Evolutionary conservation across 2,113 vertebrate genomes (phyloP).

Genomic region (Salvelinus namaycush): DNA sequence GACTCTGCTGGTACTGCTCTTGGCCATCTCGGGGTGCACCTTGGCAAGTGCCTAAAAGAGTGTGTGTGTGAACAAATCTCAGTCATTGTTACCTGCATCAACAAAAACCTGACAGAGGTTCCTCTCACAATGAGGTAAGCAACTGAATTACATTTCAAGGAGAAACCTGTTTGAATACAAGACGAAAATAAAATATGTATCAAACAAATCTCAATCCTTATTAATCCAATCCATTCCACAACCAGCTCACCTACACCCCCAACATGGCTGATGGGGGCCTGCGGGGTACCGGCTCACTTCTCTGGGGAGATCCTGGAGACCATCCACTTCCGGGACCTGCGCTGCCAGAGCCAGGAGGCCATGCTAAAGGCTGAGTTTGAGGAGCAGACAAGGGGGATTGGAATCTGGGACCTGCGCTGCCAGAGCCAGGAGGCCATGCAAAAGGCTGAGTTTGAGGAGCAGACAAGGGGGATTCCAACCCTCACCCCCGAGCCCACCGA

Average conservation of each 20-base stretch:
- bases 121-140: conserved; percentile 82
- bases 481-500: conserved; percentile 24
- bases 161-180: not conserved
- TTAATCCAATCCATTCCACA: conserved; percentile 49
- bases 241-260: conserved; percentile 88
- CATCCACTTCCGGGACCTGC: conserved; percentile 77
- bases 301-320: conserved; percentile 79
- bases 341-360: conserved; percentile 72
- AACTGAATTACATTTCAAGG: not conserved
- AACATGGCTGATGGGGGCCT: conserved; percentile 82
- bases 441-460: conserved; percentile 68
- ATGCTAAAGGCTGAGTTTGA: conserved; percentile 72
- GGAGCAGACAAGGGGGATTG: conserved; percentile 43
- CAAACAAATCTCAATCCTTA: not conserved
- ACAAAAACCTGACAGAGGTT: conserved; percentile 81
- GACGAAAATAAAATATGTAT: not conserved
- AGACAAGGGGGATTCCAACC: conserved; percentile 19
- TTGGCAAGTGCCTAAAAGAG: conserved; percentile 75
- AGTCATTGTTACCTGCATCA: conserved; percentile 77
- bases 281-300: conserved; percentile 74
- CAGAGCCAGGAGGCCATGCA: conserved; percentile 67
- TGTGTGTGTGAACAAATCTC: conserved; percentile 87
- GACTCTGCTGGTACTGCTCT: conserved; percentile 42
- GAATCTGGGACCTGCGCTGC: conserved; percentile 77
- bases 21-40: conserved; percentile 21